These are phyloP conservation scores for Oconnorella tubifera DNA, from an alignment of 2,888 invertebrate species.

Conservation along the genomic window DNA sequence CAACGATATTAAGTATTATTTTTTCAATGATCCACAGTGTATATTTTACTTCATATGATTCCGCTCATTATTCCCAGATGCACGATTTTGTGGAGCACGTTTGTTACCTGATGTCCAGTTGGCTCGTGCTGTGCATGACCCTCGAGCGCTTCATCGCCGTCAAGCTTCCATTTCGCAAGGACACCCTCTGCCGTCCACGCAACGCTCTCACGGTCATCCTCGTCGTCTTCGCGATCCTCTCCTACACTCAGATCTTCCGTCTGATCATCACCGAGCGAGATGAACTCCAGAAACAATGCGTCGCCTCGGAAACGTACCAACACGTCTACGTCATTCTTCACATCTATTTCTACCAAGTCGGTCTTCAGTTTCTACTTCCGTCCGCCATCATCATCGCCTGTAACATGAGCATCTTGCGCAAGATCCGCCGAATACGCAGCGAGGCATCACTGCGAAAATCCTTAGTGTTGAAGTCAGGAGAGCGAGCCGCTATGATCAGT, in stretches of 20 bases:
- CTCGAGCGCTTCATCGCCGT: no score
- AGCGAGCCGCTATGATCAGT: neutral
- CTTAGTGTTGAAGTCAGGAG: neutral
- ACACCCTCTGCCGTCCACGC: constrained; percentile 35
- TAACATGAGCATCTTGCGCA: constrained; percentile 43
- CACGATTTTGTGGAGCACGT: no score
- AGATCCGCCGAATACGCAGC: constrained; percentile 37
- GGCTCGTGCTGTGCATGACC: no score
- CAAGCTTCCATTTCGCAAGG: no score
- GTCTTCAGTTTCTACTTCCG: constrained; percentile 42
- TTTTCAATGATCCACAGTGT: no score
- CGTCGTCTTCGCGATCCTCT: constrained; percentile 41
- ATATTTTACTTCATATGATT: no score
- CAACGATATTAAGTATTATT: no score
- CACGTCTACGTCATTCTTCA: constrained; percentile 41
- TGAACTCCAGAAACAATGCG: constrained; percentile 15
- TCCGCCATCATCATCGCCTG: constrained; percentile 43
- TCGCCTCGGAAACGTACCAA: constrained; percentile 23
- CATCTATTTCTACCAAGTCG: constrained; percentile 45
- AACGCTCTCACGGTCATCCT: constrained; percentile 33
- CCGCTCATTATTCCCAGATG: no score
- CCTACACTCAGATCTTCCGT: constrained; percentile 46
- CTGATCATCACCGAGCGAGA: constrained; percentile 38
- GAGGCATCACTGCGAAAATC: constrained; percentile 14
- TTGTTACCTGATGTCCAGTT: no score